phyloP scores from a whole-genome alignment of 2,113 vertebrate genomes.

The Cebidichthys violaceus region DNA sequence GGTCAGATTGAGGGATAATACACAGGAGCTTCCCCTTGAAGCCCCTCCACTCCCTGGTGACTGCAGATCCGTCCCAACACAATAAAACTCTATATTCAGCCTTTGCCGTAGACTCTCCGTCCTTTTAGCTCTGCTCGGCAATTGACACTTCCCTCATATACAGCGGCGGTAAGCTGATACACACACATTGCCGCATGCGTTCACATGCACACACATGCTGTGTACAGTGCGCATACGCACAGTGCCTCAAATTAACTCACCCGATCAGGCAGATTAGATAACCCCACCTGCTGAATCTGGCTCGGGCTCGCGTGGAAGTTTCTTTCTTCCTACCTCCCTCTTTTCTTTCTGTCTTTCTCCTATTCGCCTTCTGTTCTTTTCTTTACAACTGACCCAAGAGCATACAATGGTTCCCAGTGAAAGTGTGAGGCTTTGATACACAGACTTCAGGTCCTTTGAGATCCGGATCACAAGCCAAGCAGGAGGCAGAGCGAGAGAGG shows the following conservation, averaged over 20 bases:
- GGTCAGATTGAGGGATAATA: conserved; percentile 74
- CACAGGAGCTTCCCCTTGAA: conserved; percentile 67
- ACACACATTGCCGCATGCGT: conserved; percentile 15
- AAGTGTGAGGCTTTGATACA: conserved; percentile 73
- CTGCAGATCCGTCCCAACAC: conserved; percentile 64
- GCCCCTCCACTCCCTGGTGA: conserved; percentile 63
- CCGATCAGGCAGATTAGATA: conserved; percentile 73
- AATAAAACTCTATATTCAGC: conserved; percentile 61
- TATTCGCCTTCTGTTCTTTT: conserved; percentile 73
- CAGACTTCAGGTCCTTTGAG: conserved; percentile 66
- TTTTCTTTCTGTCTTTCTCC: conserved; percentile 52
- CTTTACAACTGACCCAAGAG: conserved; percentile 61
- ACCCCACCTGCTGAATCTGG: conserved; percentile 75
- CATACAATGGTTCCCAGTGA: conserved; percentile 73
- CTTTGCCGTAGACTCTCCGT: conserved; percentile 35
- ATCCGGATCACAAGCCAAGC: conserved; percentile 65
- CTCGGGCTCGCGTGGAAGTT: conserved; percentile 54
- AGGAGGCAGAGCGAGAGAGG: conserved; percentile 53
- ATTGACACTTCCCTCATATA: conserved; percentile 44
- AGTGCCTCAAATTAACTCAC: conserved; percentile 63
- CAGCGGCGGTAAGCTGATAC: conserved; percentile 54
- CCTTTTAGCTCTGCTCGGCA: conserved; percentile 51
- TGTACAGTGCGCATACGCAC: conserved; percentile 11
- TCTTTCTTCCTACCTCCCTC: conserved; percentile 52
- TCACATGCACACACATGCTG: conserved; percentile 30